Conservation (phyloP, 2,888 invertebrate genomes). For the Hyppa rectilinea region DNA sequence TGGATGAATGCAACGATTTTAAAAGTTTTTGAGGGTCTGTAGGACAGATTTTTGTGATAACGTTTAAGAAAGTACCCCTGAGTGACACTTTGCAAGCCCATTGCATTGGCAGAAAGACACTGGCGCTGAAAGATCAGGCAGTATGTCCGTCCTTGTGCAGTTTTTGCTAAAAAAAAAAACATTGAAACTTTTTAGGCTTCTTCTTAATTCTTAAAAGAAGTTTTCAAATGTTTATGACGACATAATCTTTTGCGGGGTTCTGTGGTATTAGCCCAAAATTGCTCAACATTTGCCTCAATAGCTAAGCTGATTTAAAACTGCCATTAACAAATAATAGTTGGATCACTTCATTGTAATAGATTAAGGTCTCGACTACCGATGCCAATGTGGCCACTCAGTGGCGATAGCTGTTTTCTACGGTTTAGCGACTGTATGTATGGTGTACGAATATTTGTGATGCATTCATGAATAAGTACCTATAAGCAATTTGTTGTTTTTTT, state of each 20-base stretch:
- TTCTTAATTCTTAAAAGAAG: neutral
- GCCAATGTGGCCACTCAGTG: slow-evolving; percentile 61
- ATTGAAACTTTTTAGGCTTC: neutral
- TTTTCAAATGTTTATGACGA: neutral
- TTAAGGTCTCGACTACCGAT: slow-evolving; percentile 49
- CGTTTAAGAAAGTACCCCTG: neutral
- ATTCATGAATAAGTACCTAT: slow-evolving; percentile 78
- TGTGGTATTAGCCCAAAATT: slow-evolving; percentile 3
- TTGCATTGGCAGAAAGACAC: neutral
- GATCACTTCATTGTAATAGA: slow-evolving; percentile 53
- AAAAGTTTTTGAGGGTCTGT: slow-evolving; percentile 1
- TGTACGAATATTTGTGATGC: slow-evolving; percentile 77
- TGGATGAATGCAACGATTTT: slow-evolving; percentile 19
- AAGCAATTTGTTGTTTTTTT: slow-evolving; percentile 75
- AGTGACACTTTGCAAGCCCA: neutral
- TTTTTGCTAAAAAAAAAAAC: too few species aligned
- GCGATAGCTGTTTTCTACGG: slow-evolving; percentile 74
- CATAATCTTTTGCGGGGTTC: neutral
- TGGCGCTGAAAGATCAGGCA: neutral
- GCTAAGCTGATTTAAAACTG: slow-evolving; percentile 46
- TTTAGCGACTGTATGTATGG: slow-evolving; percentile 71
- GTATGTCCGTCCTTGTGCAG: neutral
- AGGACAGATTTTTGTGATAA: slow-evolving; percentile 21
- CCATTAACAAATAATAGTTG: slow-evolving; percentile 42
- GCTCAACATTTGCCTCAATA: slow-evolving; percentile 18